A percentile compares a stretch with the other conserved stretches of the same genome.
Conservation (phyloP, 2,888 invertebrate species). For the Campopleginae sp. region DNA sequence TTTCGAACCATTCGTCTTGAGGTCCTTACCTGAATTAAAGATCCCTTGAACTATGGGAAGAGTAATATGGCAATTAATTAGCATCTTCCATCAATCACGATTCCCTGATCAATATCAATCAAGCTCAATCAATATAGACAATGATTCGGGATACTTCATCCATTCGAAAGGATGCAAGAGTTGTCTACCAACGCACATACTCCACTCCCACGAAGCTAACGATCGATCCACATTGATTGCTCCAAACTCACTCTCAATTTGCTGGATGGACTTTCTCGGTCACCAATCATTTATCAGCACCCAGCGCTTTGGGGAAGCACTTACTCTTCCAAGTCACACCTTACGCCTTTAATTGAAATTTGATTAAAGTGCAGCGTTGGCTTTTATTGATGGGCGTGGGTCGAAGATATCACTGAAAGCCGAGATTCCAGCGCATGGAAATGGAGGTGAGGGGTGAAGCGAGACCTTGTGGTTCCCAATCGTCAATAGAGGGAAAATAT, state of each 20-base stretch:
- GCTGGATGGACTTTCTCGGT: constrained; percentile 63
- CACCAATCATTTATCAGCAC: constrained; percentile 70
- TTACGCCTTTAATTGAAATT: constrained; percentile 27
- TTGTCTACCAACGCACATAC: constrained; percentile 10
- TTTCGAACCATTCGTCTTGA: constrained; percentile 2
- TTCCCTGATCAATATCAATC: constrained; percentile 14
- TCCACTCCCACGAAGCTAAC: background rate
- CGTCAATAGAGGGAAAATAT: constrained; percentile 15
- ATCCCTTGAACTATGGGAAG: background rate
- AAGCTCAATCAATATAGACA: background rate
- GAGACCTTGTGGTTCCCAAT: background rate
- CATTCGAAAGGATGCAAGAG: constrained; percentile 4
- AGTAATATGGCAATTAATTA: constrained; percentile 30
- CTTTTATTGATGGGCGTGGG: background rate
- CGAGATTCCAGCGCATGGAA: background rate
- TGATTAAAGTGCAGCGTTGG: constrained; percentile 9
- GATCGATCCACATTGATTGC: constrained; percentile 40
- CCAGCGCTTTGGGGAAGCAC: constrained; percentile 26
- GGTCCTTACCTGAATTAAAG: no score
- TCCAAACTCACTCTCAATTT: constrained; percentile 30
- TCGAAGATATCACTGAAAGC: background rate
- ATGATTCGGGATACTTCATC: background rate
- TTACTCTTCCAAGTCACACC: constrained; percentile 16
- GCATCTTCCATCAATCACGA: constrained; percentile 35
- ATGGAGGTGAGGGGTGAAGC: background rate